These are phyloP conservation scores for Phaonia tiefii DNA, from an alignment of 2,888 invertebrate genomes.

Conservation along the genomic window DNA sequence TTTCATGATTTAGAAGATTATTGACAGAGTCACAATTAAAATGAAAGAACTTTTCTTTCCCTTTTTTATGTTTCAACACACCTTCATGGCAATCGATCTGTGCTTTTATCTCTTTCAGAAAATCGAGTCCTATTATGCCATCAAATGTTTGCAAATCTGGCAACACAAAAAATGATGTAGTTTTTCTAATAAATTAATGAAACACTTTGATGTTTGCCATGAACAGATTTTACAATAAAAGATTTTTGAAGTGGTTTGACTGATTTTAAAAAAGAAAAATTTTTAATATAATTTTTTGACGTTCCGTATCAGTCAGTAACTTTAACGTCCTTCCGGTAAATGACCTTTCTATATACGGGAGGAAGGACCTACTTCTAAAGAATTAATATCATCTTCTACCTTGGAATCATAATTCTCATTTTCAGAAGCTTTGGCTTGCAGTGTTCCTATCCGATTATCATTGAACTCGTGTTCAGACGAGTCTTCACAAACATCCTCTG, in stretches of 20 bases:
- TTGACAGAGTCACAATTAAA: slow-evolving; percentile 19
- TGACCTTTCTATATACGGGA: slow-evolving; percentile 49
- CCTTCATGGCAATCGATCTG: slow-evolving; percentile 54
- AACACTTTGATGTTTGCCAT: slow-evolving; percentile 53
- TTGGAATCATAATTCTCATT: slow-evolving; percentile 14
- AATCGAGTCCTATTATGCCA: slow-evolving; percentile 53
- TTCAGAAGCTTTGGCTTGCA: slow-evolving; percentile 8
- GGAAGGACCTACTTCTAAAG: slow-evolving; percentile 38
- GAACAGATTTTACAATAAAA: slow-evolving; percentile 56
- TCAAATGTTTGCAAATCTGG: no score
- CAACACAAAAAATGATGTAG: slow-evolving; percentile 49
- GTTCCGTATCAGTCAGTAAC: slow-evolving; percentile 50
- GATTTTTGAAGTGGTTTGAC: slow-evolving; percentile 9
- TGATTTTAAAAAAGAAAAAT: slow-evolving; percentile 32
- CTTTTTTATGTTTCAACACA: slow-evolving; percentile 17
- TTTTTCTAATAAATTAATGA: slow-evolving; percentile 46
- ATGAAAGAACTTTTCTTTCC: slow-evolving; percentile 27
- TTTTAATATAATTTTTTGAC: slow-evolving; percentile 41
- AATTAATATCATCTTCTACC: slow-evolving; percentile 23
- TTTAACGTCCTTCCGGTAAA: no score
- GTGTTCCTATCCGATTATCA: slow-evolving; percentile 23
- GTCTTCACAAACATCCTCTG: slow-evolving; percentile 32
- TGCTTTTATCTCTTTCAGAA: slow-evolving; percentile 49
- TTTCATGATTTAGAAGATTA: slow-evolving; percentile 12
- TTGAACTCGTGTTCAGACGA: slow-evolving; percentile 19